A percentile compares a stretch with the other conserved stretches of the same genome.
Conservation (phyloP, 2,797 vertebrate species). For the Brotula barbata region DNA sequence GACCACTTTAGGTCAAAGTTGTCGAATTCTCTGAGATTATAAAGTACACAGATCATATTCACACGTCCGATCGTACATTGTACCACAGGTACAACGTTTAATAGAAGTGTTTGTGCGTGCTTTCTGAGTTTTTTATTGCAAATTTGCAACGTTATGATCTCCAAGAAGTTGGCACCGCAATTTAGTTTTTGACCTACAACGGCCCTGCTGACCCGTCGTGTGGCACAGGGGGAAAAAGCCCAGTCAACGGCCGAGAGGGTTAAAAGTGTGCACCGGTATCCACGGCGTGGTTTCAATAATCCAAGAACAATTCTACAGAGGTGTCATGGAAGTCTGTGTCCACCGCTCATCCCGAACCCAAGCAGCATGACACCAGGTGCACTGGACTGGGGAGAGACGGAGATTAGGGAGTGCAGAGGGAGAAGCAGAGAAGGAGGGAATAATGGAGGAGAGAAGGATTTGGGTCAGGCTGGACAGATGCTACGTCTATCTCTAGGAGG, state of each 20-base stretch:
- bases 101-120: no score
- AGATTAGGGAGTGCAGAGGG: conserved; percentile 26
- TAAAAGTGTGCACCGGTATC: conserved; percentile 23
- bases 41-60: no score
- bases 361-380: conserved; percentile 10
- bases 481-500: conserved; percentile 57
- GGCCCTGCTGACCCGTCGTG: no score
- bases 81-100: no score
- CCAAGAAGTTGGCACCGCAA: no score
- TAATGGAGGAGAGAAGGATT: conserved; percentile 65
- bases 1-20: no score
- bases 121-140: no score
- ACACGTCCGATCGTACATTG: no score
- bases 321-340: conserved; percentile 17
- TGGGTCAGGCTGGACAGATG: conserved; percentile 68
- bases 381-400: conserved; percentile 16
- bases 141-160: no score
- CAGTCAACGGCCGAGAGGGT: conserved; percentile 24
- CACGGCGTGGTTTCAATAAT: conserved; percentile 50
- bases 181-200: no score
- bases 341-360: conserved; percentile 1
- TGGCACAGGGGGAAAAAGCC: no score
- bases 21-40: no score
- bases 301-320: conserved; percentile 35
- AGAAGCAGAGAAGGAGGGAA: conserved; percentile 48